These are phyloP conservation scores for Scaeva pyrastri DNA, from an alignment of 2,888 invertebrate species.

Conservation along the genomic window DNA sequence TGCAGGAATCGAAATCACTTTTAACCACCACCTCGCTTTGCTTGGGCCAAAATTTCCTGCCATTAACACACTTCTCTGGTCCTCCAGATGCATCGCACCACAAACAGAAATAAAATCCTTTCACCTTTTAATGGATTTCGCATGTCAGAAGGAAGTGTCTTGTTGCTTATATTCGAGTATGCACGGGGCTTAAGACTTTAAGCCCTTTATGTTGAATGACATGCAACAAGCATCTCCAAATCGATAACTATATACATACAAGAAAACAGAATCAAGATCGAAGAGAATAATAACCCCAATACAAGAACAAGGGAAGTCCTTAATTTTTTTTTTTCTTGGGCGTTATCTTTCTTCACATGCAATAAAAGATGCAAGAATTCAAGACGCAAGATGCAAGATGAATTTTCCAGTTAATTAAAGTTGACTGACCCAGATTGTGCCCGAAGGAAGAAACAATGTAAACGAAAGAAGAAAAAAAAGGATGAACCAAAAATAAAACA, in stretches of 20 bases:
- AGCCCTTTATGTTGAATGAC: slow-evolving; percentile 52
- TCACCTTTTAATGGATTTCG: slow-evolving; percentile 72
- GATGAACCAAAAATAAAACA: slow-evolving; percentile 8
- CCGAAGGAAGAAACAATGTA: slow-evolving; percentile 10
- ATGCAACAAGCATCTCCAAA: slow-evolving; percentile 41
- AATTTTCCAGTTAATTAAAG: slow-evolving; percentile 44
- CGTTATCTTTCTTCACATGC: slow-evolving; percentile 4
- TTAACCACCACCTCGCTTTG: slow-evolving; percentile 11
- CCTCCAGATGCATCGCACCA: not conserved
- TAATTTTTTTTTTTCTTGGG: slow-evolving; percentile 20
- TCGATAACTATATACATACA: slow-evolving; percentile 29
- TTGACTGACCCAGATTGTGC: slow-evolving; percentile 35
- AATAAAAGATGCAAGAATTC: not conserved
- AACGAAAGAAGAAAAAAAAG: slow-evolving; percentile 3
- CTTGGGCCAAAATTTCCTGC: slow-evolving; percentile 36
- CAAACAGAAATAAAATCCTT: slow-evolving; percentile 50
- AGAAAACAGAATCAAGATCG: not conserved
- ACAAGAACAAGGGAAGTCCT: slow-evolving; percentile 34
- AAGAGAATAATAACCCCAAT: slow-evolving; percentile 25
- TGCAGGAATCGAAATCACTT: slow-evolving; percentile 45
- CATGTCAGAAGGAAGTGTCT: slow-evolving; percentile 38
- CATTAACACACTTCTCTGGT: slow-evolving; percentile 45
- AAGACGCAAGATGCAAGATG: not conserved
- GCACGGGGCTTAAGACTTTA: not conserved
- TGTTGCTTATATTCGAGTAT: not conserved